Evolutionary conservation across 2,113 vertebrate genomes (phyloP).

Genomic region (cattle (Bos taurus)): DNA sequence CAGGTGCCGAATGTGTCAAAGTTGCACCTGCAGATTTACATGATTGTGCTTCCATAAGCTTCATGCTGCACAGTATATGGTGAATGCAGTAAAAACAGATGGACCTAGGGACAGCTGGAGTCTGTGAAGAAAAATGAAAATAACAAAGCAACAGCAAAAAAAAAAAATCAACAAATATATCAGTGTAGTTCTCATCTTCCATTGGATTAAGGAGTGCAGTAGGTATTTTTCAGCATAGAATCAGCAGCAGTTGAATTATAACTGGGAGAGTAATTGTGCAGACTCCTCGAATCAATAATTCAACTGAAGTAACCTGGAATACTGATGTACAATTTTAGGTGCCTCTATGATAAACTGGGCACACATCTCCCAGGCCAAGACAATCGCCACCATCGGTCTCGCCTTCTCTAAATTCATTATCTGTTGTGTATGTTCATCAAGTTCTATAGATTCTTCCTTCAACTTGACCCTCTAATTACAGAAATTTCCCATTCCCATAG

Average conservation of each 20-base stretch:
- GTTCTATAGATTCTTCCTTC: neutral
- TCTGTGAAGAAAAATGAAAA: slow-evolving; percentile 6
- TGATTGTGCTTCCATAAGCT: slow-evolving; percentile 24
- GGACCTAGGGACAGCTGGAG: neutral
- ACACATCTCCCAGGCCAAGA: neutral
- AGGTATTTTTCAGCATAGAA: neutral
- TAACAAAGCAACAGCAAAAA: neutral
- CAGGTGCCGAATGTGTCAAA: neutral
- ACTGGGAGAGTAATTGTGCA: neutral
- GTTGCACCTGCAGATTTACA: slow-evolving; percentile 25
- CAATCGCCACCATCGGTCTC: neutral
- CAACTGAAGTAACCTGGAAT: neutral
- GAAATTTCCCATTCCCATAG: neutral
- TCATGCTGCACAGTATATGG: neutral
- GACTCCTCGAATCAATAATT: neutral
- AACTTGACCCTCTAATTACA: neutral
- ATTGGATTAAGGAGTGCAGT: neutral
- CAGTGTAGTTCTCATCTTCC: neutral
- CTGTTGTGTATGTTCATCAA: neutral
- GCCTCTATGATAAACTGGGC: neutral
- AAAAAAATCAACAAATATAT: neutral
- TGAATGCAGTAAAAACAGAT: slow-evolving; percentile 27
- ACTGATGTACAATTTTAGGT: neutral
- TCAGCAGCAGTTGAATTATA: neutral
- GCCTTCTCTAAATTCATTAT: neutral